phyloP scores from a whole-genome alignment of 2,888 invertebrate genomes.

The Sthenelais limicola region DNA sequence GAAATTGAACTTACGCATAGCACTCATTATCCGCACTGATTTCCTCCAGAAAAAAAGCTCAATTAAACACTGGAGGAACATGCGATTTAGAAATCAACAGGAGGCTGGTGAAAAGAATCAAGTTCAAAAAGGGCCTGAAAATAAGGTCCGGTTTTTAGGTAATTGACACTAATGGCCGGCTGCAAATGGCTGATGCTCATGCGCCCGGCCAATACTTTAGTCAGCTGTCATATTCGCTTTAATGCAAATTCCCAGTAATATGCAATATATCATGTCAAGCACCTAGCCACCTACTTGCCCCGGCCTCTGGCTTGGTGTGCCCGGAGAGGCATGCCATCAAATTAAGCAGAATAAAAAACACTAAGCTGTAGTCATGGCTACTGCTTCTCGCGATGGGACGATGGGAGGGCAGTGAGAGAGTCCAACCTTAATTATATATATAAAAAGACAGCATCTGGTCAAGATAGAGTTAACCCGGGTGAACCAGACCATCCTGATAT shows the following conservation, averaged over 20 bases:
- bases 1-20: too few relatives aligned
- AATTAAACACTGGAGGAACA: background rate
- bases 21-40: too few relatives aligned
- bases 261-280: conserved; percentile 6
- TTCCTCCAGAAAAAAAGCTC: background rate
- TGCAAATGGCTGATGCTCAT: background rate
- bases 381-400: too few relatives aligned
- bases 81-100: background rate
- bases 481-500: too few relatives aligned
- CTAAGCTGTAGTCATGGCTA: too few relatives aligned
- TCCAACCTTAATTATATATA: too few relatives aligned
- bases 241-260: background rate
- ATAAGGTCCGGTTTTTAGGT: background rate
- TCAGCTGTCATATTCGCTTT: background rate
- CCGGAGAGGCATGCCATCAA: background rate
- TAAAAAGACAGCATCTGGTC: too few relatives aligned
- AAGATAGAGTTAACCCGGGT: too few relatives aligned
- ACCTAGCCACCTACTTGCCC: background rate
- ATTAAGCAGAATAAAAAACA: conserved; percentile 7
- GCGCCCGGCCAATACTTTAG: background rate
- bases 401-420: too few relatives aligned
- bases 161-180: background rate
- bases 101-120: too few relatives aligned
- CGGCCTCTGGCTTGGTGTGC: background rate
- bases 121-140: too few relatives aligned